Conservation (phyloP, 2,113 vertebrate genomes). For the Puntigrus tetrazona region DNA sequence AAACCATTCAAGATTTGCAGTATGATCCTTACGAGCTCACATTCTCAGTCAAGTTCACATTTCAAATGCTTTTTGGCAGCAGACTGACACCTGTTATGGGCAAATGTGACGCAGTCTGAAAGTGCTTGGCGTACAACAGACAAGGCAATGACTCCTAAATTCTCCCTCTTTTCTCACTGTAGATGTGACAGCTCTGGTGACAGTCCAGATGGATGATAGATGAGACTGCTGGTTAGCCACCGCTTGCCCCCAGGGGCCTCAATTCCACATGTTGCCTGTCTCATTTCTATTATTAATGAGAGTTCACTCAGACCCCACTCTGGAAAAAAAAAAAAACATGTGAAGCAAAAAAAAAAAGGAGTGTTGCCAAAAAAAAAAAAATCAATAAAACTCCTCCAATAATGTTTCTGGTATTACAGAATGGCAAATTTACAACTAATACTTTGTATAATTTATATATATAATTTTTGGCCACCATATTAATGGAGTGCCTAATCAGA, state of each 20-base stretch:
- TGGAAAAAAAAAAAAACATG: background rate
- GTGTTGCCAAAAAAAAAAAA: background rate
- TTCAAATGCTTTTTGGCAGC: background rate
- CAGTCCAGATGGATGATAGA: constrained; percentile 47
- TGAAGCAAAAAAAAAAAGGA: background rate
- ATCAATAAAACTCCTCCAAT: too few species aligned
- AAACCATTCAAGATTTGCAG: too few species aligned
- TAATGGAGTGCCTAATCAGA: background rate
- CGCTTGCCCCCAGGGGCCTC: constrained; percentile 15
- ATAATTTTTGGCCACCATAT: too few species aligned
- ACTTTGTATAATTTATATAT: too few species aligned
- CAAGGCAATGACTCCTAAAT: background rate
- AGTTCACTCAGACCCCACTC: constrained; percentile 12
- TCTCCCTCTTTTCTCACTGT: constrained; percentile 19
- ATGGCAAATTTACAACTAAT: background rate
- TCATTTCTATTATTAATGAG: constrained; percentile 40
- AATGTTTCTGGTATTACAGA: background rate
- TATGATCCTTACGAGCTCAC: background rate
- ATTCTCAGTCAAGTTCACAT: background rate
- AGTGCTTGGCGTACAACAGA: background rate
- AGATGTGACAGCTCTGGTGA: constrained; percentile 26
- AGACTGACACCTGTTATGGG: background rate
- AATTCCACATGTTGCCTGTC: constrained; percentile 33
- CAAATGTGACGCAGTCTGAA: background rate
- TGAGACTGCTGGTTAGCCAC: constrained; percentile 31